Base-by-base conservation (phyloP, 2,797 vertebrate genomes). In the Macrochelys suwanniensis region DNA sequence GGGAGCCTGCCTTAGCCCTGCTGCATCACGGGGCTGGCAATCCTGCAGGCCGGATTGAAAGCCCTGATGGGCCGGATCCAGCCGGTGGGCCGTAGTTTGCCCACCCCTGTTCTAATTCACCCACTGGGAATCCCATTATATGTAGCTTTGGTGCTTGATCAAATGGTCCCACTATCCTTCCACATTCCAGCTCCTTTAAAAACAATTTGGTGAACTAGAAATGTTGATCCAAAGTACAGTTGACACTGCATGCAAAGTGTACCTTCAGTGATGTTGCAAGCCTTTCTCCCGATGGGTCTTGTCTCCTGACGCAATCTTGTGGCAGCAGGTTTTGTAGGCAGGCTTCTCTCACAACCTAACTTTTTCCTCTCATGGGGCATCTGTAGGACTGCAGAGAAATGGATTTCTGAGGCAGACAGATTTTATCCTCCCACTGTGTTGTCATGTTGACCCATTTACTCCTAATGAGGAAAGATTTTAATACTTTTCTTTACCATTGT, bases 311-410 rank as follows among this genome's bases (percentile, higher is more conserved):
- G 93, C 95, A 96, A 49, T 97, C 96, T 94, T 94, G 80, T 50
- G 94, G 96, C 97, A 97, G 97, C 96, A 97, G 96, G 96, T 95
- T 97, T 97, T 97, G 97, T 96, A 97, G 95, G 96, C 96, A 97
- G 96, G 74, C 93, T 97, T 96, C 94, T 96, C 94, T 96, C 93
- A 96, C 97, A 97, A 95, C 21, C 26, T 94, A 97, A 97, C 95
- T 96, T 97, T 97, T 97, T 94, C 95, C 96, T 97, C 94, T 97
- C 94, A 88, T 96, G 96, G 96, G 96, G 96, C 95, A 96, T 97
- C 96, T 96, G 96, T 97, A 97, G 96, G 96, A 97, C 96, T 0
- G 0, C 92, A 97, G 96, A 94, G 96, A 97, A 96, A 96, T 96
- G 95, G 97, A 96, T 95, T 96, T 95, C 94, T 97, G 95, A 95